Evolutionary conservation across 2,797 vertebrate genomes (phyloP), one percentile per base, ranked within the genome.

Genomic region (Halcyon chelicuti): DNA sequence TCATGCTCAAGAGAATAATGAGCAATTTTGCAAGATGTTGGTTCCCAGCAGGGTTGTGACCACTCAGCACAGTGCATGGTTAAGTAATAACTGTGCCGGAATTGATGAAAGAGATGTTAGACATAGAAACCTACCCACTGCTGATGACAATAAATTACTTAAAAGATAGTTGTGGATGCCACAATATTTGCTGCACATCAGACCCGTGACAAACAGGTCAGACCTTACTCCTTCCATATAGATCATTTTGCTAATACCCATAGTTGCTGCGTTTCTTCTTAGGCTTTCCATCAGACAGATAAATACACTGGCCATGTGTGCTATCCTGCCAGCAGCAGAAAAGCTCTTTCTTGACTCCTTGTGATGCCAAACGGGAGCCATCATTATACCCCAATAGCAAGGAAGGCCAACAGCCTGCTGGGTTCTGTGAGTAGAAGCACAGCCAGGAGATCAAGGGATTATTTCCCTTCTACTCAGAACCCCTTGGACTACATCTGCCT

Each of bases 1-100:
- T 87, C 35, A 61, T 51, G 49, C 67, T 88, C 88, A 95, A 86
- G 86, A 93, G 71, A 96, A 92, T 81, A 96, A 96, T 33, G 46
- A 81, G 52, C 68, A 87, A 67, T 94, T 94, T 52, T 87, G 71
- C 39, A 92, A 85, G 86, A 90, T 42, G 42, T 5, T 87, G 40
- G n/a, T 23, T 86, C 83, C 85, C 91, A 79, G 49, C 51, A 37
- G 83, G 66, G 47, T 31, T 86, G 73, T 90, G 95, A 88, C 93
- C 79, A 93, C 71, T 90, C 44, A 73, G 47, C 57, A 46, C 26
- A 51, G n/a, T 67, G 74, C 37, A 42, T n/a, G 26, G 44, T 51
- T 55, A 87, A 68, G 51, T 73, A 81, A 60, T 65, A 94, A 93
- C 80, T 71, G 16, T 52, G 67, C 29, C 62, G 71, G 61, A 92